Conservation (phyloP, 2,797 vertebrate species). For the Psittacula echo region DNA sequence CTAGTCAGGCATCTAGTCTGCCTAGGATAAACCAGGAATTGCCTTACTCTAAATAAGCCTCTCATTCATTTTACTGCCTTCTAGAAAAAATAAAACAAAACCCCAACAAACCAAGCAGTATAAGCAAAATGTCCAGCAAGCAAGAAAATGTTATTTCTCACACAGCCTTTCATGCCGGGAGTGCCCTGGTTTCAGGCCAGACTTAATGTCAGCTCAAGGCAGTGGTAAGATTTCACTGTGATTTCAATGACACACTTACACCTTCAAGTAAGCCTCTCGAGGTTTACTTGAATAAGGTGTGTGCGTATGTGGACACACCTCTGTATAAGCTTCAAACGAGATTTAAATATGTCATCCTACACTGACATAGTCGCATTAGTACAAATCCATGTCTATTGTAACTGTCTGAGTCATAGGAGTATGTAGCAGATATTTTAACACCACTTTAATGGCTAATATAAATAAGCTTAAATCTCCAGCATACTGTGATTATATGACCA, state of each 20-base stretch:
- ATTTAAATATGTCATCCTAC: neutral
- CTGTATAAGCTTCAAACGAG: neutral
- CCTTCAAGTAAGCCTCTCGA: neutral
- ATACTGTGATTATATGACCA: neutral
- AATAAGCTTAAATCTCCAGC: neutral
- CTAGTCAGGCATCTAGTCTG: neutral
- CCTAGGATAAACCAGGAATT: neutral
- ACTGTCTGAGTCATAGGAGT: neutral
- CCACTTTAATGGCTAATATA: neutral
- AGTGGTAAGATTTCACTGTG: neutral
- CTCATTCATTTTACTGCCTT: neutral
- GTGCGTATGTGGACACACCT: neutral
- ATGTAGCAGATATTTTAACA: neutral
- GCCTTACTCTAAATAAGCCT: neutral
- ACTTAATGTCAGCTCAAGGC: neutral
- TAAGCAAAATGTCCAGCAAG: neutral
- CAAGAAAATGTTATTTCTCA: neutral
- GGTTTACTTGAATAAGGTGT: neutral
- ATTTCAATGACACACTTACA: neutral
- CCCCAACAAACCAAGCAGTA: neutral
- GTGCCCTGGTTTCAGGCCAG: neutral
- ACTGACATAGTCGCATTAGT: accelerated
- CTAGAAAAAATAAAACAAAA: neutral
- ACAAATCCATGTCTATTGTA: neutral
- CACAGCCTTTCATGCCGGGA: neutral